These are phyloP conservation scores for Cetonia aurata DNA, from an alignment of 2,888 invertebrate genomes.

Conservation along the genomic window DNA sequence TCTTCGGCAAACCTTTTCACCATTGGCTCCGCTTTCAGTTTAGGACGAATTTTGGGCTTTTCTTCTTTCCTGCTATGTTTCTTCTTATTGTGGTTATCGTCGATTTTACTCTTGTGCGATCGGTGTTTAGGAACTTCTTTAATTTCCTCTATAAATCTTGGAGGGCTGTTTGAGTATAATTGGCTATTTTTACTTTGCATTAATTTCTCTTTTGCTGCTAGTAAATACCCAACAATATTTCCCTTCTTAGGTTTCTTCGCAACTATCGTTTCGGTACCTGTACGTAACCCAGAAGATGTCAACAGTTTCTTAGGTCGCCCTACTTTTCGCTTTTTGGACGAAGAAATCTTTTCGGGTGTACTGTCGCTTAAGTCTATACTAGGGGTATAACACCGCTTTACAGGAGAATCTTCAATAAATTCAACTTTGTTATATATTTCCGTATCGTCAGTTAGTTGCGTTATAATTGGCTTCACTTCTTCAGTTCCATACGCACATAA, in stretches of 20 bases:
- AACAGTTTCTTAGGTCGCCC: slow-evolving; percentile 81
- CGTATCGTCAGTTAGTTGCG: neutral
- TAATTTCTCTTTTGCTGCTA: slow-evolving; percentile 75
- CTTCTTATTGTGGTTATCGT: slow-evolving; percentile 53
- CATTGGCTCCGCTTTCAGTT: slow-evolving; percentile 79
- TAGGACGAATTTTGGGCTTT: slow-evolving; percentile 75
- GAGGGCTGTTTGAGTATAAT: slow-evolving; percentile 69
- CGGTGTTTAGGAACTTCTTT: slow-evolving; percentile 55
- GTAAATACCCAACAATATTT: slow-evolving; percentile 75
- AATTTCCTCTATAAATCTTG: slow-evolving; percentile 65
- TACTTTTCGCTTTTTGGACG: slow-evolving; percentile 85
- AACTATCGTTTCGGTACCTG: slow-evolving; percentile 83
- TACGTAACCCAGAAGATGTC: slow-evolving; percentile 69
- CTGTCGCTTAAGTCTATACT: slow-evolving; percentile 56
- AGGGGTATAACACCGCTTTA: slow-evolving; percentile 47
- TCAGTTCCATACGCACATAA: slow-evolving; percentile 57
- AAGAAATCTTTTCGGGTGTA: slow-evolving; percentile 58
- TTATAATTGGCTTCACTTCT: slow-evolving; percentile 2
- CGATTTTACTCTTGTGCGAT: slow-evolving; percentile 57
- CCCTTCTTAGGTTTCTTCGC: slow-evolving; percentile 83
- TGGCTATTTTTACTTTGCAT: slow-evolving; percentile 66
- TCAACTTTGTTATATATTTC: slow-evolving; percentile 30
- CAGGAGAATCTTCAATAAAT: slow-evolving; percentile 35
- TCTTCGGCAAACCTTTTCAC: slow-evolving; percentile 72
- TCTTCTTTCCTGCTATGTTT: slow-evolving; percentile 52